These are phyloP conservation scores for Xerus inauris DNA, from an alignment of 2,113 vertebrate species.

Conservation along the genomic window DNA sequence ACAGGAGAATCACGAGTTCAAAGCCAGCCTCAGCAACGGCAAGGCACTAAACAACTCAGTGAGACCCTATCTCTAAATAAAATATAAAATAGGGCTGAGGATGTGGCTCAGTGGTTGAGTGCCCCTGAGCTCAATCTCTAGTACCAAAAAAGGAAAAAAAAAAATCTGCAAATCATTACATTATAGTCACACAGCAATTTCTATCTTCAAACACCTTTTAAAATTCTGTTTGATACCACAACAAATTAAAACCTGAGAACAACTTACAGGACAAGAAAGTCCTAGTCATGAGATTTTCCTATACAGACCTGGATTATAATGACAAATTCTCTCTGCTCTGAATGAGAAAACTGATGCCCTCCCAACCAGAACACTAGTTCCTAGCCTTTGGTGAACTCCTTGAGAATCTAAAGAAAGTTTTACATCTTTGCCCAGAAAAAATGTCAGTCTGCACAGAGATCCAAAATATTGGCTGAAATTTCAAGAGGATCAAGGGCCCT, in stretches of 20 bases:
- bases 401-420: background rate
- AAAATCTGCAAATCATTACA: conserved; percentile 11
- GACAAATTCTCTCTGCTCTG: background rate
- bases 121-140: too few species aligned
- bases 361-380: background rate
- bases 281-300: background rate
- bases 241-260: conserved; percentile 24
- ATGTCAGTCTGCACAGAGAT: background rate
- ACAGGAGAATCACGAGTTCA: too few species aligned
- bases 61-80: too few species aligned
- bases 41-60: too few species aligned
- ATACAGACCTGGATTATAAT: background rate
- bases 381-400: background rate
- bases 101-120: too few species aligned
- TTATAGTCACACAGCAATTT: background rate
- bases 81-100: too few species aligned
- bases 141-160: too few species aligned
- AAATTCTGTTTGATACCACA: conserved; percentile 50
- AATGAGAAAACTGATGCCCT: background rate
- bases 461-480: conserved; percentile 36
- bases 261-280: conserved; percentile 9
- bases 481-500: conserved; percentile 1
- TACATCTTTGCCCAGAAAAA: conserved; percentile 4
- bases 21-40: too few species aligned
- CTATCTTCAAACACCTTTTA: conserved; percentile 17